Evolutionary conservation across 1,140 invertebrate genomes (phyloP), one percentile per base, ranked within the genome.

Genomic region (Glossosoma conforme): DNA sequence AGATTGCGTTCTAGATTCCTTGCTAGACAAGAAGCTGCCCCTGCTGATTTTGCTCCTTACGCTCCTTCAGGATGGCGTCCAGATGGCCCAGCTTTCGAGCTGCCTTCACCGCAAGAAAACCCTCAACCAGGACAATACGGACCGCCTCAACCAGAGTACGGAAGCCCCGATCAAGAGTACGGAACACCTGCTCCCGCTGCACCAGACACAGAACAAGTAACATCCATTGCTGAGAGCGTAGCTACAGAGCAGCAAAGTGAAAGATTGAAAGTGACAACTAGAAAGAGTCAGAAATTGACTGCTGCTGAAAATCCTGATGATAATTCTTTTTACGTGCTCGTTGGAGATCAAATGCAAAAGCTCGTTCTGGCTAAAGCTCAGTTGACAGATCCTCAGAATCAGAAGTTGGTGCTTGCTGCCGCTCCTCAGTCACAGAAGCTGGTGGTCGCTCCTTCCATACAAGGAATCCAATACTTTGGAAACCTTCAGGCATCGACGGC

Each of bases 31-130:
- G 50, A 48, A 41, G 50, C 37, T 10, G 40, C 41, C 10, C 22
- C 42, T 5, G 18, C 18, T 11, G 20, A 13, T 36, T 33, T 17
- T 2, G 43, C 17, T 13, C 41, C 50, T 3, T 58, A 58, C 44
- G 36, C 45, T 14, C 51, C 50, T 24, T 58, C 55, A 2, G 55
- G 55, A 15, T 58, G 55, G 55, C 35, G 33, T 6, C 55, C 55
- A 5, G 30, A 32, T 4, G 55, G 55, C 24, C 41, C 25, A 5
- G 25, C 40, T 11, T 54, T 58, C 15, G 42, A 33, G 1, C 45
- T 58, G 10, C 55, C 55, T 2, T 22, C 50, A 9, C 41, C 40
- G 46, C 41, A 53, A 44, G 41, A 37, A 30, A 22, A 19, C 9
- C 21, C 2, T 13, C 30, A 38, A 10, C 33, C 38, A 3, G 33